phyloP scores from a whole-genome alignment of 2,797 vertebrate species.

The Antrozous pallidus region DNA sequence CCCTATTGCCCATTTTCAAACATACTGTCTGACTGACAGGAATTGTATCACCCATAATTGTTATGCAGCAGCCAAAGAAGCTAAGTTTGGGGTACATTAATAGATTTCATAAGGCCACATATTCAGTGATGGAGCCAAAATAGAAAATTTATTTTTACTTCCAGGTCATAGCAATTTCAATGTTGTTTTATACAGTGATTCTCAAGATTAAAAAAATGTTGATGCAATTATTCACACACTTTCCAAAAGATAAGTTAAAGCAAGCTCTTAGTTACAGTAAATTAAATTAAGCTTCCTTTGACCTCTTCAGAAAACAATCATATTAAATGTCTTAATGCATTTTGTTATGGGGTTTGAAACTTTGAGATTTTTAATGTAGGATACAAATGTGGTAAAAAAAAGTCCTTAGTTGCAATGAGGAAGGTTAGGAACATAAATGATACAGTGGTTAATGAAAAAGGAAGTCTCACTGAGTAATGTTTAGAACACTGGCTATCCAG shows the following conservation, averaged over 20 bases:
- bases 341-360: neutral
- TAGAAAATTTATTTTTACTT: conserved; percentile 3
- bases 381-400: neutral
- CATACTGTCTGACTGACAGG: neutral
- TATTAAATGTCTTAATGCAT: neutral
- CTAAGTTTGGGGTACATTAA: neutral
- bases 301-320: neutral
- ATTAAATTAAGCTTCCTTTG: conserved; percentile 11
- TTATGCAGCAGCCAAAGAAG: neutral
- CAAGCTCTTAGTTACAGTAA: neutral
- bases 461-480: neutral
- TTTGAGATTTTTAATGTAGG: neutral
- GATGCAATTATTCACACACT: neutral
- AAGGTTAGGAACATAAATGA: neutral
- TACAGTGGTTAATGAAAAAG: neutral
- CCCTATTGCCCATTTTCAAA: neutral
- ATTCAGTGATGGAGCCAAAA: neutral
- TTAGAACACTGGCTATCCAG: neutral
- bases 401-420: neutral
- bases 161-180: neutral
- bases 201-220: neutral
- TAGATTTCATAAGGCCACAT: neutral
- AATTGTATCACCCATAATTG: neutral
- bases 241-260: conserved; percentile 1
- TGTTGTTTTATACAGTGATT: neutral